These are phyloP conservation scores for Aldrovandia affinis DNA, from an alignment of 2,797 vertebrate genomes.

Conservation along the genomic window DNA sequence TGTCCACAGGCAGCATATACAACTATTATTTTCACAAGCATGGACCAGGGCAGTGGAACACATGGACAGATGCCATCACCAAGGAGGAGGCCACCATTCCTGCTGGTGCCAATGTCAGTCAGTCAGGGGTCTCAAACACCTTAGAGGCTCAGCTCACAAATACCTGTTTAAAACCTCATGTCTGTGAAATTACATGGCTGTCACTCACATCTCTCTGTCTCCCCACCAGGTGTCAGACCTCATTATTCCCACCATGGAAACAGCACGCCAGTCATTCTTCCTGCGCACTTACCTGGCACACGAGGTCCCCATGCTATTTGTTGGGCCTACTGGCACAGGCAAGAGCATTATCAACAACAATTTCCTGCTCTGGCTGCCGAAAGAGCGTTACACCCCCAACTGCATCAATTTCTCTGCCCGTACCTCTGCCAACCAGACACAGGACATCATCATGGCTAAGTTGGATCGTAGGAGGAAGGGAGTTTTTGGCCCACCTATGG, in stretches of 20 bases:
- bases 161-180: neutral
- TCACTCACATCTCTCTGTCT: neutral
- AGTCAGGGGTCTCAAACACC: neutral
- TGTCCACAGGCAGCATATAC: slow-evolving; percentile 86
- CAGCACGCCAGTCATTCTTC: slow-evolving; percentile 87
- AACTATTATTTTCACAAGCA: slow-evolving; percentile 89
- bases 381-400: slow-evolving; percentile 81
- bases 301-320: slow-evolving; percentile 81
- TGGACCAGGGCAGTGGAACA: slow-evolving; percentile 81
- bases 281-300: slow-evolving; percentile 83
- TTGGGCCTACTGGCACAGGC: slow-evolving; percentile 92
- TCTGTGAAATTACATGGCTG: neutral
- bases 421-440: slow-evolving; percentile 89
- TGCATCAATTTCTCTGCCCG: slow-evolving; percentile 92
- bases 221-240: slow-evolving; percentile 84
- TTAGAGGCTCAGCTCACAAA: neutral
- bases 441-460: slow-evolving; percentile 92
- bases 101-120: slow-evolving; percentile 77
- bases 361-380: slow-evolving; percentile 85
- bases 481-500: slow-evolving; percentile 84
- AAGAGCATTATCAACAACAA: slow-evolving; percentile 89
- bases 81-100: slow-evolving; percentile 78
- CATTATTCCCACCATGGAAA: slow-evolving; percentile 90
- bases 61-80: slow-evolving; percentile 85
- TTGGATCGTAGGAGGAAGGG: slow-evolving; percentile 87